A percentile compares a stretch with the other conserved stretches of the same genome.
These are phyloP conservation scores for Glossosoma conforme DNA, from an alignment of 1,140 invertebrate species.

Conservation along the genomic window DNA sequence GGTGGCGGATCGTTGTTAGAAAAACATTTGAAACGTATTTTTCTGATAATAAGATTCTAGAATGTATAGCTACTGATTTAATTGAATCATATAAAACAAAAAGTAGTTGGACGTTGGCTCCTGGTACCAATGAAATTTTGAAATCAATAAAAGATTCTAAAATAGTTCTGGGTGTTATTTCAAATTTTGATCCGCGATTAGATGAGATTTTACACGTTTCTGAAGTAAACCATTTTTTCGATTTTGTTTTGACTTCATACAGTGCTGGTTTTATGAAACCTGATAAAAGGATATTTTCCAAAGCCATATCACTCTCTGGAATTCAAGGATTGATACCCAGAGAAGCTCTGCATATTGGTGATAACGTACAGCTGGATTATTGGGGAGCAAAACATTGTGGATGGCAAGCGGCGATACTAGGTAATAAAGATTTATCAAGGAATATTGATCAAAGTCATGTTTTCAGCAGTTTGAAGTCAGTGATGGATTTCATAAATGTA, in stretches of 20 bases:
- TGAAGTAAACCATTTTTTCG: constrained; percentile 64
- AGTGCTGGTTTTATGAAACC: constrained; percentile 71
- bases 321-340: constrained; percentile 44
- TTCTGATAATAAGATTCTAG: constrained; percentile 27
- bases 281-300: constrained; percentile 63
- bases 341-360: constrained; percentile 78
- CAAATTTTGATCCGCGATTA: constrained; percentile 83
- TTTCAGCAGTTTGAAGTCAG: too few species aligned
- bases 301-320: constrained; percentile 55
- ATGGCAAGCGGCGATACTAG: constrained; percentile 70
- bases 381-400: constrained; percentile 65
- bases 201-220: constrained; percentile 60
- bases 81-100: constrained; percentile 63
- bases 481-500: too few species aligned
- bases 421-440: too few species aligned
- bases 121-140: constrained; percentile 60
- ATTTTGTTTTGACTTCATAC: constrained; percentile 77
- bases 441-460: too few species aligned
- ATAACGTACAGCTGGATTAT: constrained; percentile 71
- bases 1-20: constrained; percentile 72
- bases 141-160: constrained; percentile 48
- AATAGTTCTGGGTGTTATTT: constrained; percentile 70
- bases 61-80: constrained; percentile 55
- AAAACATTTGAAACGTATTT: constrained; percentile 57
- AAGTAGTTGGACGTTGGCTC: constrained; percentile 64